A percentile compares a stretch with the other conserved stretches of the same genome.
These are phyloP conservation scores for Drosophila neotestacea DNA, from an alignment of 2,888 invertebrate genomes.

Conservation along the genomic window DNA sequence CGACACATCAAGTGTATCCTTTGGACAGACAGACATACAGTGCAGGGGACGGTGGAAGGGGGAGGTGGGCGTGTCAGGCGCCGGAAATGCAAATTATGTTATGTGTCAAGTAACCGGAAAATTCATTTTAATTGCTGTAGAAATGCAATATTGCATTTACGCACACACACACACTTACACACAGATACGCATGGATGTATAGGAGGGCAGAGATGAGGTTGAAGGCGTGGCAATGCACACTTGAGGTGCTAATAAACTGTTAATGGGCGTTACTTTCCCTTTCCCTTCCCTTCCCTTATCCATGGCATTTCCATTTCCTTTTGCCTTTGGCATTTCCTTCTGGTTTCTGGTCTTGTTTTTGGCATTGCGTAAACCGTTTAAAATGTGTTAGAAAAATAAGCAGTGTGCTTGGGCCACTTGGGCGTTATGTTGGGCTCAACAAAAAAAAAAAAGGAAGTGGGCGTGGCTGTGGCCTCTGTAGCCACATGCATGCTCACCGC, in stretches of 20 bases:
- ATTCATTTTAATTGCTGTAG: conserved; percentile 84
- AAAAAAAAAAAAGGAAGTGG: conserved; percentile 5
- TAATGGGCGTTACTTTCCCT: conserved; percentile 42
- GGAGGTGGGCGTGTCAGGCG: conserved; percentile 32
- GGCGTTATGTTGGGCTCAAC: neutral
- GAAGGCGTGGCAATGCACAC: conserved; percentile 33
- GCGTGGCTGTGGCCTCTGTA: conserved; percentile 21
- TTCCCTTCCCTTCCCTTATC: neutral
- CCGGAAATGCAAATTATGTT: conserved; percentile 84
- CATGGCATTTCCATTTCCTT: neutral
- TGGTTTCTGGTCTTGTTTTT: neutral
- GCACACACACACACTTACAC: conserved; percentile 16
- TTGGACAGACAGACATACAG: neutral
- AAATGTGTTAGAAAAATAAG: conserved; percentile 49
- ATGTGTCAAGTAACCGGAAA: conserved; percentile 85
- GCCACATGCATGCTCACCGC: conserved; percentile 74
- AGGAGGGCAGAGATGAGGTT: neutral
- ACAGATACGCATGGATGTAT: neutral
- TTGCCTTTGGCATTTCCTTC: neutral
- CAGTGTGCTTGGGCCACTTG: neutral
- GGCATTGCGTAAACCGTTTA: conserved; percentile 24
- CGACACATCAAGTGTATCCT: conserved; percentile 30
- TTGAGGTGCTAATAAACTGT: conserved; percentile 65
- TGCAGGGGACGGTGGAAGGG: neutral
- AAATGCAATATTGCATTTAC: conserved; percentile 75